Base-by-base conservation (phyloP, 2,888 invertebrate species). In the Philonicus albiceps region DNA sequence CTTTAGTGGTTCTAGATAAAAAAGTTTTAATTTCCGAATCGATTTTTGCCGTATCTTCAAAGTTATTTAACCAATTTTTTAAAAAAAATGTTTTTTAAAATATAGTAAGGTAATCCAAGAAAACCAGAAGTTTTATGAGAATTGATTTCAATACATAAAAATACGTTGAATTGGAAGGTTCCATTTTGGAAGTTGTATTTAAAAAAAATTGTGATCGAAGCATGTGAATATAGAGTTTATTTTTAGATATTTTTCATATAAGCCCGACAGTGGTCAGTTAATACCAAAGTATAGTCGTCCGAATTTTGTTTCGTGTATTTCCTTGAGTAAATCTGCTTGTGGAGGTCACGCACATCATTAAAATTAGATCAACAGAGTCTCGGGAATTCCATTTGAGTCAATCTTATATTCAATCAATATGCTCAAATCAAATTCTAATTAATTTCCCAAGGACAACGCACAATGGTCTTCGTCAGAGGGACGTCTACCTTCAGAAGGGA, bases 401-500 rank as follows among this genome's bases (percentile, higher is more conserved):
- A 76, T 76, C 76, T 34, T 76, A 11, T 37, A 76, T 40, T 76
- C 19, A 76, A 76, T 76, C 76, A 40, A 76, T 76, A 76, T 76
- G 55, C 40, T 37, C 76, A 40, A 76, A 76, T 76, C 76, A 76
- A 76, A 76, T 40, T 76, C 37, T 76, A 76, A 76, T 76, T 76
- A 76, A 76, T 76, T 76, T 76, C 34, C 19, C 76, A 76, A 76
- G 76, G 76, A 76, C 37, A 31, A 7, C 34, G 43, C n/a, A 74
- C 22, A 76, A 76, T 40, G 34, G 40, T 76, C 19, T 37, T 40
- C 37, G 22, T 27, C 64, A 11, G 11, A 64, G 64, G 22, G 64
- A 64, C 64, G 64, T 64, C 64, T 64, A 64, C 64, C 64, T 64
- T 64, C 64, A 2, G 8, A 64, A 64, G 27, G 64, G 64, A 64